Conservation (phyloP, 2,113 vertebrate species). For the Pachyramphus minor region DNA sequence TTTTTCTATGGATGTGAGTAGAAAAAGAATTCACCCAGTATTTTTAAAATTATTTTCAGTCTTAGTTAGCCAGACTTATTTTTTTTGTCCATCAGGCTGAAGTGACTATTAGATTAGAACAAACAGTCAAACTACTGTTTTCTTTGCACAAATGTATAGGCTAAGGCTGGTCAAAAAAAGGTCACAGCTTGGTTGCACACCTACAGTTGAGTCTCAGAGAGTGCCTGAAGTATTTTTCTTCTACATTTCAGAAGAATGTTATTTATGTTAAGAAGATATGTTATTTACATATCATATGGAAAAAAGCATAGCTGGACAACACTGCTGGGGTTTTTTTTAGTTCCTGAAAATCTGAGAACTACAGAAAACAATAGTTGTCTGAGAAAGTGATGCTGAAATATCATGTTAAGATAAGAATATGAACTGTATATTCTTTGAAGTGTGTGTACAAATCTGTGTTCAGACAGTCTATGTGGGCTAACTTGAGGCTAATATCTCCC, state of each 20-base stretch:
- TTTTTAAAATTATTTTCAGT: neutral
- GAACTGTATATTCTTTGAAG: neutral
- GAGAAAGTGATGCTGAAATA: neutral
- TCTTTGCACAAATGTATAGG: neutral
- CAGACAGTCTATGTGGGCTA: neutral
- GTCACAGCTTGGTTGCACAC: neutral
- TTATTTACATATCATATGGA: neutral
- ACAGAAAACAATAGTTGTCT: neutral
- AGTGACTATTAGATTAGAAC: neutral
- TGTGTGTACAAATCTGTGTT: neutral
- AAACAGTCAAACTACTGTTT: neutral
- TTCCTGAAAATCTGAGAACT: neutral
- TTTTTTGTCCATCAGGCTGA: neutral
- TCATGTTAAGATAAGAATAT: neutral
- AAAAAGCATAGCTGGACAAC: neutral
- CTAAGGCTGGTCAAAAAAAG: neutral
- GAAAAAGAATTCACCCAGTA: accelerated
- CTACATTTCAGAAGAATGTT: neutral
- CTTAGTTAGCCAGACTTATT: neutral
- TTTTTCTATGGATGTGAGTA: neutral
- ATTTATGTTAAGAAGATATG: too few relatives aligned
- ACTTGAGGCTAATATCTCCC: neutral
- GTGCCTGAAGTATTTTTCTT: neutral
- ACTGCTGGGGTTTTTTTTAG: accelerated
- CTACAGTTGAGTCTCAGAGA: neutral